These are phyloP conservation scores for Hesperophylax magnus DNA, from an alignment of 1,140 invertebrate species.

Conservation along the genomic window DNA sequence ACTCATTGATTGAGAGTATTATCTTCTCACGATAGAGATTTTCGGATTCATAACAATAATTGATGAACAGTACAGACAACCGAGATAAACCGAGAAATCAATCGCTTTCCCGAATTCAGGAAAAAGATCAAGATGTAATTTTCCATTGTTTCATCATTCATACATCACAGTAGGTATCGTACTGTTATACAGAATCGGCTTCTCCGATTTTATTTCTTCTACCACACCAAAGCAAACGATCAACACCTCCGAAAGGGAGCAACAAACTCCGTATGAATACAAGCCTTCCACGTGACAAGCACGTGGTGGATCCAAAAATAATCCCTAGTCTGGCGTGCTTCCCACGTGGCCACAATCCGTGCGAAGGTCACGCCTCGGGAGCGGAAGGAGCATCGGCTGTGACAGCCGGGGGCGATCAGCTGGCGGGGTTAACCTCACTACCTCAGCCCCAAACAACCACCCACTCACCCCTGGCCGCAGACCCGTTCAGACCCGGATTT, in stretches of 20 bases:
- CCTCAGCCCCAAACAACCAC: not conserved
- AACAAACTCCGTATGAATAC: not conserved
- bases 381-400: constrained; percentile 32
- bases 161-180: too few species aligned
- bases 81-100: not conserved
- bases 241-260: not conserved
- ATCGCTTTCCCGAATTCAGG: not conserved
- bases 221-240: not conserved
- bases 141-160: too few species aligned
- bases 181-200: too few species aligned
- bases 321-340: not conserved
- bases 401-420: constrained; percentile 35
- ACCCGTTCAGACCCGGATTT: not conserved
- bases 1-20: too few species aligned
- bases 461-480: not conserved
- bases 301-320: constrained; percentile 29
- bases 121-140: not conserved
- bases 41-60: not conserved
- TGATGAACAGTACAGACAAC: not conserved
- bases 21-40: too few species aligned
- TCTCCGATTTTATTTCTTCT: not conserved
- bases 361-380: constrained; percentile 38
- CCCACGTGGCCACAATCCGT: constrained; percentile 39
- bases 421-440: constrained; percentile 19
- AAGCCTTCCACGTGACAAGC: not conserved